phyloP scores from a whole-genome alignment of 2,797 vertebrate species.

The Lateolabrax maculatus region DNA sequence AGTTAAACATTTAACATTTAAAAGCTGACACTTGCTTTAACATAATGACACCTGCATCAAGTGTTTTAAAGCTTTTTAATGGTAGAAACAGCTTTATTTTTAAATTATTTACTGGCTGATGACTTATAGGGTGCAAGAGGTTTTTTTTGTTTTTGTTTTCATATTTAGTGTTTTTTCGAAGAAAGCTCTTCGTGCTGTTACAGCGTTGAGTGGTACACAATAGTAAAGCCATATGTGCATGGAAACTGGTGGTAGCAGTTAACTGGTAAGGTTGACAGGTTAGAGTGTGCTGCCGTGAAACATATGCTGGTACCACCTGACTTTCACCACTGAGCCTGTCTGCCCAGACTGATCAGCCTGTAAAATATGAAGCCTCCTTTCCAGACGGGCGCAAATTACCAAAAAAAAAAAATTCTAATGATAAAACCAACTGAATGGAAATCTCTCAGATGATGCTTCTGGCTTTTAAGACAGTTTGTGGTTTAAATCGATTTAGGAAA shows the following conservation, averaged over 20 bases:
- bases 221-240: constrained; percentile 60
- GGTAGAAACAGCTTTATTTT: constrained; percentile 9
- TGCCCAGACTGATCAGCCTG: constrained; percentile 28
- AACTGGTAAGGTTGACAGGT: constrained; percentile 59
- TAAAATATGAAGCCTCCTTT: constrained; percentile 61
- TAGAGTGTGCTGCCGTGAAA: constrained; percentile 40
- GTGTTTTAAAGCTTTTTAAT: not conserved
- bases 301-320: constrained; percentile 55
- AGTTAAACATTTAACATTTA: constrained; percentile 13
- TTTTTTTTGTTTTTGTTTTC: not conserved
- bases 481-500: constrained; percentile 32
- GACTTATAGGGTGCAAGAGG: constrained; percentile 3
- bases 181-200: constrained; percentile 26
- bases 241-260: constrained; percentile 56
- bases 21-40: constrained; percentile 7
- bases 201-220: constrained; percentile 25
- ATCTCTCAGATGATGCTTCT: constrained; percentile 20
- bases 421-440: constrained; percentile 53
- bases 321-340: constrained; percentile 34
- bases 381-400: constrained; percentile 48
- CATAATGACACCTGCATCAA: constrained; percentile 7
- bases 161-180: not conserved
- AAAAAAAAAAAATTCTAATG: constrained; percentile 42
- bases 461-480: constrained; percentile 22
- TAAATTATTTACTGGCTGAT: constrained; percentile 16